A percentile compares a stretch with the other conserved stretches of the same genome.
These are phyloP conservation scores for Papilio dardanus DNA, from an alignment of 1,140 invertebrate genomes.

Conservation along the genomic window DNA sequence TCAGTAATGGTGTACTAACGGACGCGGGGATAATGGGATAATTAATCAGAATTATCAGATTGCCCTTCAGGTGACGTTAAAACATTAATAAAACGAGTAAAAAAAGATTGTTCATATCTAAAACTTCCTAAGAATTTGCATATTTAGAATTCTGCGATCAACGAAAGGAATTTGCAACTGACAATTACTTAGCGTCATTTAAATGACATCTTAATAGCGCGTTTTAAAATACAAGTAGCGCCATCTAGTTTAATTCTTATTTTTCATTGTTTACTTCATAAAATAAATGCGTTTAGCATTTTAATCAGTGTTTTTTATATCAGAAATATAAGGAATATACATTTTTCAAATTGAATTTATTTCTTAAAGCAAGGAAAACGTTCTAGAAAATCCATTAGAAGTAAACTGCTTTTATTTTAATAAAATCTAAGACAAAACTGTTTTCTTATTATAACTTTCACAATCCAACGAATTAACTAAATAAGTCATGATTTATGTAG, in stretches of 20 bases:
- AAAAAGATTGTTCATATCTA: neutral
- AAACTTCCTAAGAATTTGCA: too few relatives aligned
- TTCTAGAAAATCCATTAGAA: too few relatives aligned
- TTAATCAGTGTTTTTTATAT: too few relatives aligned
- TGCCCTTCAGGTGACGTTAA: neutral
- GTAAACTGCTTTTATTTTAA: neutral
- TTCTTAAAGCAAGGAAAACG: too few relatives aligned
- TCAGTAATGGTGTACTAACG: conserved; percentile 7
- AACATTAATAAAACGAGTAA: neutral
- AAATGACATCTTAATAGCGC: neutral
- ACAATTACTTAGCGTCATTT: too few relatives aligned
- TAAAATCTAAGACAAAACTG: neutral
- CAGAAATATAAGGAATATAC: too few relatives aligned
- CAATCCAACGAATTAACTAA: conserved; percentile 21
- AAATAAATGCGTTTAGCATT: too few relatives aligned
- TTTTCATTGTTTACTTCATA: too few relatives aligned
- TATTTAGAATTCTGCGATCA: too few relatives aligned
- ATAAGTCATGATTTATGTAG: neutral
- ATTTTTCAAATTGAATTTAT: too few relatives aligned
- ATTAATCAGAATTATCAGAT: conserved; percentile 3
- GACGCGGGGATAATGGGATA: neutral
- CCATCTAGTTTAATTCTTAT: neutral
- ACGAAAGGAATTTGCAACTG: too few relatives aligned
- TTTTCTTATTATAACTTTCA: conserved; percentile 10
- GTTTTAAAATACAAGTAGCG: neutral